These are phyloP conservation scores for Pocota personata DNA, from an alignment of 2,888 invertebrate species.

Conservation along the genomic window DNA sequence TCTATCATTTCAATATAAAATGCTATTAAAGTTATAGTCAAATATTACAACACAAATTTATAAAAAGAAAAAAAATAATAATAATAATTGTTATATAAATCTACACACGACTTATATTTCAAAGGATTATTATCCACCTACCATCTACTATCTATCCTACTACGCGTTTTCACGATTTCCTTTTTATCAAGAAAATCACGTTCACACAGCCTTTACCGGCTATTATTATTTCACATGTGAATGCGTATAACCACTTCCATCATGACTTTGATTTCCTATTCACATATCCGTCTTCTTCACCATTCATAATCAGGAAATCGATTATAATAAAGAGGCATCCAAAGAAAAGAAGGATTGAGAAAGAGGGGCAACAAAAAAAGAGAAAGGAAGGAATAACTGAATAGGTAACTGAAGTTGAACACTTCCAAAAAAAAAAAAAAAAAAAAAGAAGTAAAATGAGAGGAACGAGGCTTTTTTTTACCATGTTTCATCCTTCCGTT, in stretches of 20 bases:
- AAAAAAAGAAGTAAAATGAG: background rate
- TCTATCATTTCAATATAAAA: too few species aligned
- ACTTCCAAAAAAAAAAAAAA: background rate
- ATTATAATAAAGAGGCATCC: background rate
- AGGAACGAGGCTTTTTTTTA: background rate
- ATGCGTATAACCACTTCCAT: background rate
- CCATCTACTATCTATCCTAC: too few species aligned
- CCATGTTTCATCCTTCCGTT: background rate
- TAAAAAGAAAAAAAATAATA: too few species aligned
- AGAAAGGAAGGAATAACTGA: background rate
- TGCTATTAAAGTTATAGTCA: too few species aligned
- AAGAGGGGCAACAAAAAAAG: background rate
- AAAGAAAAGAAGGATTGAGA: background rate
- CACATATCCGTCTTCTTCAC: background rate
- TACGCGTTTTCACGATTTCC: too few species aligned
- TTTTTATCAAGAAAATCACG: too few species aligned
- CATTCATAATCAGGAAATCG: constrained; percentile 40
- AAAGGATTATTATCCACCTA: too few species aligned
- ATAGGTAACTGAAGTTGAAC: constrained; percentile 4
- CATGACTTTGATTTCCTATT: constrained; percentile 10
- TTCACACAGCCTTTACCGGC: background rate
- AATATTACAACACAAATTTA: too few species aligned
- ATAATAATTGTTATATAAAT: too few species aligned
- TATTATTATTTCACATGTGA: background rate
- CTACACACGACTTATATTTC: too few species aligned